These are phyloP conservation scores for Orthonevra nobilis DNA, from an alignment of 2,888 invertebrate species.

Conservation along the genomic window DNA sequence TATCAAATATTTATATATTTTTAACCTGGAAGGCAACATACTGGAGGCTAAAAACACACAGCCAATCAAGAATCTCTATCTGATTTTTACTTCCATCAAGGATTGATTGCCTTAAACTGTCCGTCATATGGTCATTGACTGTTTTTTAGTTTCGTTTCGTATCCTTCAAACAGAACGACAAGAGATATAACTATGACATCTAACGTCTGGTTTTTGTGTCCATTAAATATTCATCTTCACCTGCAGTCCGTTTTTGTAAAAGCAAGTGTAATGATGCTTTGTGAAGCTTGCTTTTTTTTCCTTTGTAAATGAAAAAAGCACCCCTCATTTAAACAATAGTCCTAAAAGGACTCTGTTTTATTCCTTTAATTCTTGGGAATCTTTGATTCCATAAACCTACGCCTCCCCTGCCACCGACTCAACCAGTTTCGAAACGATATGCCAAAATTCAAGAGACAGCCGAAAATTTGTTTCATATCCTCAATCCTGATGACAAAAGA, in stretches of 20 bases:
- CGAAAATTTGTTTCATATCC: constrained; percentile 59
- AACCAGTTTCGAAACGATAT: constrained; percentile 18
- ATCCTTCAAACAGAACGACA: too few relatives aligned
- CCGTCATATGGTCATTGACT: too few relatives aligned
- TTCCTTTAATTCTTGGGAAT: constrained; percentile 58
- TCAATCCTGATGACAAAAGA: constrained; percentile 58
- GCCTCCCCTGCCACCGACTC: background rate
- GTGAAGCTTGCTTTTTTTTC: constrained; percentile 39
- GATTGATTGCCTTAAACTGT: too few relatives aligned
- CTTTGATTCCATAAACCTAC: constrained; percentile 25
- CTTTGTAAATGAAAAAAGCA: background rate
- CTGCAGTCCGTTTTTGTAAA: constrained; percentile 10
- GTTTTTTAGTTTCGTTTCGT: too few relatives aligned
- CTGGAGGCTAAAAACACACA: too few relatives aligned
- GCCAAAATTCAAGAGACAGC: constrained; percentile 48
- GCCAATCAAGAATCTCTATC: too few relatives aligned
- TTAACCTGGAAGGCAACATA: too few relatives aligned
- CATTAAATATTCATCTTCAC: constrained; percentile 19
- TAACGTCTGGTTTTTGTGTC: background rate
- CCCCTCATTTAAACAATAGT: background rate
- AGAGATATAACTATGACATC: background rate
- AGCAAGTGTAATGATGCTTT: constrained; percentile 9
- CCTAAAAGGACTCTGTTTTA: constrained; percentile 24
- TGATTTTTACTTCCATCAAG: too few relatives aligned
- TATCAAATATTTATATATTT: too few relatives aligned